Conservation (phyloP, 2,888 invertebrate species). For the Halictus ligatus region DNA sequence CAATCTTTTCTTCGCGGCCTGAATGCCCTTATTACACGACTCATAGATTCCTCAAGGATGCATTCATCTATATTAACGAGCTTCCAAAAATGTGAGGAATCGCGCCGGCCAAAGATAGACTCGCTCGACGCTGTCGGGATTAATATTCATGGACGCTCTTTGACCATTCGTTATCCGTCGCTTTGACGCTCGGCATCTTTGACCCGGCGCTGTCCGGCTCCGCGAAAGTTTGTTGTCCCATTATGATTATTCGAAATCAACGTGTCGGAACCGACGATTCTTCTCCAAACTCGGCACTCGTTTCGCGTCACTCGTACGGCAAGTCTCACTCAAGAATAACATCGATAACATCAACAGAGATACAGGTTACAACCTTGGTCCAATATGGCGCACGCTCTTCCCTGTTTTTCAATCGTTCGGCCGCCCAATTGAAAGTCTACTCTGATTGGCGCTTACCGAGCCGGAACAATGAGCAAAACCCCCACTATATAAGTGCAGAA, state of each 20-base stretch:
- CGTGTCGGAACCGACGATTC: neutral
- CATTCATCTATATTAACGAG: conserved; percentile 12
- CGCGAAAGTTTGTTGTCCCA: neutral
- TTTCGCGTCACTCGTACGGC: no score
- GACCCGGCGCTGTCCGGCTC: neutral
- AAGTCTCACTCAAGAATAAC: no score
- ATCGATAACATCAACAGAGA: no score
- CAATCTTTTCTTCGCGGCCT: conserved; percentile 20
- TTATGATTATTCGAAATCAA: neutral
- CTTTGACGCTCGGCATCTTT: neutral
- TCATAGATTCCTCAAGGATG: conserved; percentile 31
- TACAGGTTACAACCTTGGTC: no score
- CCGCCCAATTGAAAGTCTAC: no score
- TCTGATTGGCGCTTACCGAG: no score
- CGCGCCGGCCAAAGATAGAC: neutral
- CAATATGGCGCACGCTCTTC: no score
- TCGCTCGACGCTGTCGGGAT: neutral
- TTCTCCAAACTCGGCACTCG: no score
- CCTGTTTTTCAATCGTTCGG: no score
- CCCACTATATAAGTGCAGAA: no score
- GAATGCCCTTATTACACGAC: conserved; percentile 47
- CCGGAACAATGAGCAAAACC: no score
- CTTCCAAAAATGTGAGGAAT: neutral
- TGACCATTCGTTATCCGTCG: neutral
- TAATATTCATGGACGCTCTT: neutral